phyloP scores from a whole-genome alignment of 1,140 invertebrate species.

The Harpegnathos saltator region DNA sequence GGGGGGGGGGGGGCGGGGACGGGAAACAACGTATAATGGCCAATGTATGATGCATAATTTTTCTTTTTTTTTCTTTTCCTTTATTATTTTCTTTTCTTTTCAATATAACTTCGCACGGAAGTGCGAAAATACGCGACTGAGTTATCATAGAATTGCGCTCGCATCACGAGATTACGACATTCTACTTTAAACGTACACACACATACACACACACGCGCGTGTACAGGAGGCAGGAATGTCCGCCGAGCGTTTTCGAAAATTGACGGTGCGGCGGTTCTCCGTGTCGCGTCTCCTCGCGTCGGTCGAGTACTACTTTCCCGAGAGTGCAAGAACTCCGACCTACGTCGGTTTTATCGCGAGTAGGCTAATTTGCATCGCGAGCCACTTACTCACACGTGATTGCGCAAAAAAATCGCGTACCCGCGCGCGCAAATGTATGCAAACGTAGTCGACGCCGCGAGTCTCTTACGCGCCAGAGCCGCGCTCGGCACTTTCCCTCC shows the following conservation, averaged over 20 bases:
- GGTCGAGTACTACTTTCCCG: neutral
- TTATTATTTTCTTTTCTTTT: too few relatives aligned
- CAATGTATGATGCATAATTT: too few relatives aligned
- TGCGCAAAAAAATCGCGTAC: slow-evolving; percentile 46
- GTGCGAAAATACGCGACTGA: too few relatives aligned
- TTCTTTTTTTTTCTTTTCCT: too few relatives aligned
- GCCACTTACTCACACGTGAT: slow-evolving; percentile 68
- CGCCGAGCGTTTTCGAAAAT: neutral
- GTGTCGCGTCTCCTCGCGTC: neutral
- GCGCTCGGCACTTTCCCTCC: slow-evolving; percentile 73
- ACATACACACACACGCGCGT: too few relatives aligned
- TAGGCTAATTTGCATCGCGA: slow-evolving; percentile 78
- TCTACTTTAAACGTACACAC: too few relatives aligned
- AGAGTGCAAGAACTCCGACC: neutral
- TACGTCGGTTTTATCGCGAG: slow-evolving; percentile 66
- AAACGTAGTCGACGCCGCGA: slow-evolving; percentile 49
- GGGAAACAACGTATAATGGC: too few relatives aligned
- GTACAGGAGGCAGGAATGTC: too few relatives aligned
- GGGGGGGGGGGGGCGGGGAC: too few relatives aligned
- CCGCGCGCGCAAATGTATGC: slow-evolving; percentile 11
- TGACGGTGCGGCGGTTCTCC: neutral
- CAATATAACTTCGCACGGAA: too few relatives aligned
- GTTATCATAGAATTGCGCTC: too few relatives aligned
- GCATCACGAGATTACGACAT: too few relatives aligned
- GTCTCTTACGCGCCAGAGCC: slow-evolving; percentile 40